These are phyloP conservation scores for Phyllotis vaccarum DNA, from an alignment of 2,797 vertebrate species.

Conservation along the genomic window DNA sequence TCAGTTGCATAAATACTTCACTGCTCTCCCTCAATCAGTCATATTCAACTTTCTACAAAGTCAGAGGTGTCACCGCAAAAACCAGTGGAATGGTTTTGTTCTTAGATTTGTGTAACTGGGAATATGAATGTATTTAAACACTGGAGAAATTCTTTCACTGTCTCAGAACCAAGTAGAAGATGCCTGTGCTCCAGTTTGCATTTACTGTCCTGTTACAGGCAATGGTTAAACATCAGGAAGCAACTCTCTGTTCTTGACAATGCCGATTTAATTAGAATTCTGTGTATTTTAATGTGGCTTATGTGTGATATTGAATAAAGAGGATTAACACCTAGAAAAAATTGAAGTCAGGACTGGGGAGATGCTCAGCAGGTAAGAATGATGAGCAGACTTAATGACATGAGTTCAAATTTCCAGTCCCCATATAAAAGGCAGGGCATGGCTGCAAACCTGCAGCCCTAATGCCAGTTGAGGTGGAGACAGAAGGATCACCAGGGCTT, in stretches of 20 bases:
- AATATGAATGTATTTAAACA: background rate
- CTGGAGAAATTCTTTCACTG: background rate
- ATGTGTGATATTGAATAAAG: background rate
- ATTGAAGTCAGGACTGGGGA: background rate
- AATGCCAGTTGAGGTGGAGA: background rate
- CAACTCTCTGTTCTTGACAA: background rate
- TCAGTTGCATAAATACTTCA: background rate
- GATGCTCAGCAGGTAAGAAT: background rate
- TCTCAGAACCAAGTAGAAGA: background rate
- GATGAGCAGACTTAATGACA: background rate
- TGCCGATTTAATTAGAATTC: no score
- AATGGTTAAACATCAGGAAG: background rate
- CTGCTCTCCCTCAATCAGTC: background rate
- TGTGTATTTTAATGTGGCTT: background rate
- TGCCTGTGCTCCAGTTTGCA: no score
- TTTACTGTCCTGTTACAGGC: background rate
- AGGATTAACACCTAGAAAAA: background rate
- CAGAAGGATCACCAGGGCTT: background rate
- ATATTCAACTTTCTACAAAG: background rate
- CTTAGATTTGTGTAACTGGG: background rate
- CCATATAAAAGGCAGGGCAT: background rate
- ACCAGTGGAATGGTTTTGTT: no score
- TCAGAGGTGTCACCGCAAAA: background rate
- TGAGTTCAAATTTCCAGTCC: background rate
- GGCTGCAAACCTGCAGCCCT: background rate